A percentile compares a stretch with the other conserved stretches of the same genome.
These are phyloP conservation scores for Eupithecia tripunctaria DNA, from an alignment of 2,888 invertebrate species.

Conservation along the genomic window DNA sequence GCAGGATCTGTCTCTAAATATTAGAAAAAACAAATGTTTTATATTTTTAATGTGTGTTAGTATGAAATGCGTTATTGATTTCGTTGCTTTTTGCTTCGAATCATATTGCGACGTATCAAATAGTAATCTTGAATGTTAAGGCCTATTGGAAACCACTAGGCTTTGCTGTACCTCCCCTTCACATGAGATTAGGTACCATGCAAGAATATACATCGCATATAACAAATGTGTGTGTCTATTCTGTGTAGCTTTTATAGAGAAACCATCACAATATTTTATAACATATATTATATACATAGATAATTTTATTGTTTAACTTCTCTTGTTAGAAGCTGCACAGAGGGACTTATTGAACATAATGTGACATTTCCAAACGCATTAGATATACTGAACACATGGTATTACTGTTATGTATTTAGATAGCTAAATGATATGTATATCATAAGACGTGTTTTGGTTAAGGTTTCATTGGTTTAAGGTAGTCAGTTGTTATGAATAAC, in stretches of 20 bases:
- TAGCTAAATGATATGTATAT: conserved; percentile 22
- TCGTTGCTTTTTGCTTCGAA: conserved; percentile 16
- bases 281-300: no score
- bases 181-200: conserved; percentile 27
- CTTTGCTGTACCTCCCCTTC: conserved; percentile 12
- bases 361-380: conserved; percentile 17
- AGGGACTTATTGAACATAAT: background rate
- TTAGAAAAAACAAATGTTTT: conserved; percentile 24
- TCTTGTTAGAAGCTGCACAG: background rate
- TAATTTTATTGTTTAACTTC: background rate
- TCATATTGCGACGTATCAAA: conserved; percentile 21
- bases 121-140: conserved; percentile 18
- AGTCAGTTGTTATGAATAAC: conserved; percentile 2
- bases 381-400: conserved; percentile 20
- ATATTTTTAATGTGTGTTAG: conserved; percentile 33
- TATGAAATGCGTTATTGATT: conserved; percentile 22
- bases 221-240: background rate
- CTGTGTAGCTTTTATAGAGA: background rate
- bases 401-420: conserved; percentile 28
- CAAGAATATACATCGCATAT: conserved; percentile 19
- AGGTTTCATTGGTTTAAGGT: conserved; percentile 16
- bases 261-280: background rate
- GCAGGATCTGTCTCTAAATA: conserved; percentile 47
- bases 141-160: conserved; percentile 24
- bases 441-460: conserved; percentile 16